phyloP scores from a whole-genome alignment of 2,113 vertebrate genomes.

The Lophotis ruficrista region DNA sequence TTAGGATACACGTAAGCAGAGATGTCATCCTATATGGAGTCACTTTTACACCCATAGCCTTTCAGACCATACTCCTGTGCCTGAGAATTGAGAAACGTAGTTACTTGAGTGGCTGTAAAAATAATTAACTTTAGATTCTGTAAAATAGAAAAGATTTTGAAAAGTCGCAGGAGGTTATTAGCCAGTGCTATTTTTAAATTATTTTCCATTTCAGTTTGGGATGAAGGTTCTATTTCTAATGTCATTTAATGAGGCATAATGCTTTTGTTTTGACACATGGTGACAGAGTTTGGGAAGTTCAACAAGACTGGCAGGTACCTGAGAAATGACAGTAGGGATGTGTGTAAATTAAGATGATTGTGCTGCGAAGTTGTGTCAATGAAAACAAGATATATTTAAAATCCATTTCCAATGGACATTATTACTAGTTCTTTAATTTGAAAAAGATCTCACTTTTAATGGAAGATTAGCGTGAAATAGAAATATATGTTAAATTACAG shows the following conservation, averaged over 20 bases:
- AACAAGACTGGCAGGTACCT: conserved; percentile 1
- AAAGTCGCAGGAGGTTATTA: conserved; percentile 46
- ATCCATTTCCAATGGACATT: not conserved
- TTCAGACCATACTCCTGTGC: not conserved
- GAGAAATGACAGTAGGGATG: not conserved
- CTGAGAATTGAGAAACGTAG: not conserved
- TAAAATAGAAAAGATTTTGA: conserved; percentile 40
- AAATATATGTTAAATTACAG: not conserved
- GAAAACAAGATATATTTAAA: conserved; percentile 38
- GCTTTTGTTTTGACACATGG: conserved; percentile 48
- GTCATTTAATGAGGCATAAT: conserved; percentile 55
- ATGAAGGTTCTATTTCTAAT: not conserved
- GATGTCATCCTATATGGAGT: not conserved
- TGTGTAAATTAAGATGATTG: not conserved
- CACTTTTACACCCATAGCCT: not conserved
- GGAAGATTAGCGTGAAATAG: not conserved
- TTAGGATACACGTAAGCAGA: not conserved
- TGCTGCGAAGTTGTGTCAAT: not conserved
- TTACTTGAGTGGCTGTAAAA: conserved; percentile 1
- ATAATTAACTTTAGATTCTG: conserved; percentile 7
- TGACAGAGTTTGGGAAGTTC: conserved; percentile 25
- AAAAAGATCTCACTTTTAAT: not conserved
- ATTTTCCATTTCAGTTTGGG: conserved; percentile 57
- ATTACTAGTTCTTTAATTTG: conserved; percentile 11
- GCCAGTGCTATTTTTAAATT: conserved; percentile 47